A percentile compares a stretch with the other conserved stretches of the same genome.
Evolutionary conservation across 2,113 vertebrate species (phyloP).

Genomic region (Mustela lutreola): DNA sequence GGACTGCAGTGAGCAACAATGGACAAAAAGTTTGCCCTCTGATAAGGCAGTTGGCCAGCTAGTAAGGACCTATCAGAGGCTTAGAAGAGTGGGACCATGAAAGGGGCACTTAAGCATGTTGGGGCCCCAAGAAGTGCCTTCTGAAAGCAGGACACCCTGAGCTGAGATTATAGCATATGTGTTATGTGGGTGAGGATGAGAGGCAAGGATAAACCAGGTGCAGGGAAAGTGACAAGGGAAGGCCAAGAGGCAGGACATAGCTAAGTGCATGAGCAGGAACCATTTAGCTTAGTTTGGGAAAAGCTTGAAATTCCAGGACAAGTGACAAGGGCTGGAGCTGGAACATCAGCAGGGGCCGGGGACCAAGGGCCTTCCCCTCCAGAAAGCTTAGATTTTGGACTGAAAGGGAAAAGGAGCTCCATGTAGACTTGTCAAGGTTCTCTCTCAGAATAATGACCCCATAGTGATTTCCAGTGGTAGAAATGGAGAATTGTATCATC

Average conservation of each 20-base stretch:
- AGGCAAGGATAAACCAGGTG: not conserved
- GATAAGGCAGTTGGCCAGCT: not conserved
- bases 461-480: not conserved
- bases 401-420: not conserved
- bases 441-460: not conserved
- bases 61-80: too few relatives aligned
- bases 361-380: too few relatives aligned
- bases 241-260: not conserved
- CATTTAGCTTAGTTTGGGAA: accelerated
- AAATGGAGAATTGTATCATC: accelerated
- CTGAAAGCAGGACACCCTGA: not conserved
- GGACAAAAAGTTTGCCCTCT: not conserved
- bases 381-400: not conserved
- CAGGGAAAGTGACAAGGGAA: too few relatives aligned
- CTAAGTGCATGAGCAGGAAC: not conserved
- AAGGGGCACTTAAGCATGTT: not conserved
- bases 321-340: too few relatives aligned
- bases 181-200: not conserved
- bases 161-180: accelerated
- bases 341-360: not conserved
- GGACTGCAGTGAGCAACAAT: not conserved
- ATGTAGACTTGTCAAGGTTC: not conserved
- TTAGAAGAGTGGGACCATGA: accelerated
- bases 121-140: not conserved
- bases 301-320: not conserved